These are phyloP conservation scores for Ctenoplectra terminalis DNA, from an alignment of 1,140 invertebrate species.

Conservation along the genomic window DNA sequence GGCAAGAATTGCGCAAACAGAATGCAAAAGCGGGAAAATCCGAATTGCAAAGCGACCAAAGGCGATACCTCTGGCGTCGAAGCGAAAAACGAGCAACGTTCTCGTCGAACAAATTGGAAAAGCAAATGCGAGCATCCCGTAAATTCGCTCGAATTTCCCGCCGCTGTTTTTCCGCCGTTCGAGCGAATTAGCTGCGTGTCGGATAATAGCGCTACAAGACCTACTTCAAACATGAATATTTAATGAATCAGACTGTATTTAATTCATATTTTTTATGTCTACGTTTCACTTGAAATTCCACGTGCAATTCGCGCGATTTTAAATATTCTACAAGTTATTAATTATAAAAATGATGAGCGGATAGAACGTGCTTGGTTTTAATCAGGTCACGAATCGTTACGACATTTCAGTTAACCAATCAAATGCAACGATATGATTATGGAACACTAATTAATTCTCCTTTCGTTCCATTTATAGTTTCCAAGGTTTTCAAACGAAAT, in stretches of 20 bases:
- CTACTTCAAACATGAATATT: neutral
- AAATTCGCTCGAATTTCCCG: constrained; percentile 43
- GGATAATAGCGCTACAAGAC: neutral
- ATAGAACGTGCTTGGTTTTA: neutral
- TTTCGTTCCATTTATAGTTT: neutral
- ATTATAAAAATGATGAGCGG: neutral
- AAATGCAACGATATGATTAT: neutral
- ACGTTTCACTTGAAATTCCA: constrained; percentile 1
- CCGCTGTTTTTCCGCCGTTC: constrained; percentile 1
- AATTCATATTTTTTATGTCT: neutral
- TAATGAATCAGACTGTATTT: neutral
- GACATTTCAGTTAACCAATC: neutral
- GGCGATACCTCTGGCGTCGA: constrained; percentile 52
- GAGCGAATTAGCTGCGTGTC: constrained; percentile 31
- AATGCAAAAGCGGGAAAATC: constrained; percentile 46
- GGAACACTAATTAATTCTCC: constrained; percentile 6
- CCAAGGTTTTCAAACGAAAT: neutral
- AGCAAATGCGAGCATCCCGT: constrained; percentile 43
- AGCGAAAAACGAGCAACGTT: constrained; percentile 36
- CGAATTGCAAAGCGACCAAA: constrained; percentile 60
- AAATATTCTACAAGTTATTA: neutral
- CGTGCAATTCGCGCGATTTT: neutral
- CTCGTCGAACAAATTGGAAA: constrained; percentile 53
- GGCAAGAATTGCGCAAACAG: constrained; percentile 22
- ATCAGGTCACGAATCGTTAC: neutral